phyloP scores from a whole-genome alignment of 1,140 invertebrate genomes.

The Planococcus citri region DNA sequence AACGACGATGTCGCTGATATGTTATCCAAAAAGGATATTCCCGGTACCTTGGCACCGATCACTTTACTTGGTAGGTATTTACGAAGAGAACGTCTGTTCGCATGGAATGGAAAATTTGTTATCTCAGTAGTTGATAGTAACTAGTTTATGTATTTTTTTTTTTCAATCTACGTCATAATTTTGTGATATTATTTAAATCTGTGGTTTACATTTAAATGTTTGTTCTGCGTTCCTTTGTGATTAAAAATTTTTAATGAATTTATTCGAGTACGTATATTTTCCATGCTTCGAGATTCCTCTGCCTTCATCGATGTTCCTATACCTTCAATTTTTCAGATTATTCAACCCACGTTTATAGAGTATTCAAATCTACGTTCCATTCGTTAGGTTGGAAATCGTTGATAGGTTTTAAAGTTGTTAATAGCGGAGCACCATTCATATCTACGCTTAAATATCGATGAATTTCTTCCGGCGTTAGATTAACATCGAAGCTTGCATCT shows the following conservation, averaged over 20 bases:
- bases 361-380: background rate
- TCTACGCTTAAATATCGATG: slow-evolving; percentile 47
- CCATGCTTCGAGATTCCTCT: too few species aligned
- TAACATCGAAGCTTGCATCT: slow-evolving; percentile 40
- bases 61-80: slow-evolving; percentile 25
- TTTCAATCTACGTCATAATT: background rate
- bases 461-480: slow-evolving; percentile 37
- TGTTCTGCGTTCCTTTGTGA: background rate
- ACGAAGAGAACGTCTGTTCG: slow-evolving; percentile 27
- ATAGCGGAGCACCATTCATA: slow-evolving; percentile 42
- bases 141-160: background rate
- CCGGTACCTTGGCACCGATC: background rate
- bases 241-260: background rate
- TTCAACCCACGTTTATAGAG: background rate
- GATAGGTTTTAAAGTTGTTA: slow-evolving; percentile 37
- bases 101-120: slow-evolving; percentile 23
- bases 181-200: background rate
- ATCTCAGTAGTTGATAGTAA: background rate
- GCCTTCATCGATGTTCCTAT: too few species aligned
- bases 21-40: background rate
- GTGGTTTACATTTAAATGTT: background rate
- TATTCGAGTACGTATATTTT: background rate
- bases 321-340: too few species aligned
- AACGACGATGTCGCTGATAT: background rate
- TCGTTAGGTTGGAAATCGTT: background rate